phyloP scores from a whole-genome alignment of 2,797 vertebrate species.

The Chaetophractus vellerosus region DNA sequence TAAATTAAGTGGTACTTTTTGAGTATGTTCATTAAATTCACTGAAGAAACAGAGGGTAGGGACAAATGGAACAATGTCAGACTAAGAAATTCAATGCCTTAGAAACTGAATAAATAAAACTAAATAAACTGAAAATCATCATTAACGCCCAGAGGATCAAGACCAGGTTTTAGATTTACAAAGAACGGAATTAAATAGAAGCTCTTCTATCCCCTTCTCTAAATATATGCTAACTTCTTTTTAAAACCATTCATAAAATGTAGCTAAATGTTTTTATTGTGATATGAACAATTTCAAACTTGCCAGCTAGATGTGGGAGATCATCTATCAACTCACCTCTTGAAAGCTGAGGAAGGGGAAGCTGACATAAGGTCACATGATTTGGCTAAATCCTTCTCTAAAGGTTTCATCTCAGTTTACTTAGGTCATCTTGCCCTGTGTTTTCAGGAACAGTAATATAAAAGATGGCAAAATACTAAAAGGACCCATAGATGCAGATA shows the following conservation, averaged over 20 bases:
- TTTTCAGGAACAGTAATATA: background rate
- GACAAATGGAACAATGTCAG: background rate
- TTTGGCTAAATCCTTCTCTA: background rate
- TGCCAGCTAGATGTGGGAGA: background rate
- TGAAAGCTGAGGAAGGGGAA: background rate
- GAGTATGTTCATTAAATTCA: background rate
- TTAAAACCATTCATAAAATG: background rate
- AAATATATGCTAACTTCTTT: background rate
- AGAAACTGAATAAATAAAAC: background rate
- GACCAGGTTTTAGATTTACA: background rate
- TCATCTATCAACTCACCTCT: background rate
- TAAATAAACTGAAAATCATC: background rate
- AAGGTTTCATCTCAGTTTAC: background rate
- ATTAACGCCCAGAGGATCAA: background rate
- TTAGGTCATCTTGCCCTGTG: background rate
- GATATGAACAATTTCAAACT: background rate
- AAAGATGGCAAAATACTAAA: background rate
- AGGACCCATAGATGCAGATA: background rate
- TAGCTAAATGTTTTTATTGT: background rate
- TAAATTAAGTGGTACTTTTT: background rate
- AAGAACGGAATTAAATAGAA: slow-evolving; percentile 26
- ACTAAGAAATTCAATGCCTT: background rate
- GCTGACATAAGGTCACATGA: background rate
- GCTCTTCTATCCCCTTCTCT: background rate
- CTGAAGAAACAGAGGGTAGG: background rate